Evolutionary conservation across 2,113 vertebrate genomes (phyloP), one percentile per base, ranked within the genome.

Genomic region (Burhinus bistriatus): DNA sequence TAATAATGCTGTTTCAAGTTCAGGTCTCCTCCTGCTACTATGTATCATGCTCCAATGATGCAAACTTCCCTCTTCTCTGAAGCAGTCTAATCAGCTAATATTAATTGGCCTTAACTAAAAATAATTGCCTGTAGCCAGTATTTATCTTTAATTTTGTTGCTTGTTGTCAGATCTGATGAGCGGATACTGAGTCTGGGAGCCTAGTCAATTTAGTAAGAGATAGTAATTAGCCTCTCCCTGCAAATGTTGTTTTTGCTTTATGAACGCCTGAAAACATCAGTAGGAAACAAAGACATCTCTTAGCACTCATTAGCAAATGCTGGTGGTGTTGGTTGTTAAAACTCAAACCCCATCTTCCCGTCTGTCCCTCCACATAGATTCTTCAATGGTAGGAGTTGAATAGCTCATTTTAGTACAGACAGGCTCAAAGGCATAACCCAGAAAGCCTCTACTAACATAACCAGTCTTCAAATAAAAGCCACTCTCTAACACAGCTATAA

Each of bases 151-250:
- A 87, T 96, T 94, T 82, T 78, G 44, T 18, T 93, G 45, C 57
- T 40, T 64, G 49, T 47, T 89, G 89, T 57, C 94, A 94, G 61
- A 93, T 85, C 87, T 83, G 57, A 95, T 57, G 78, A 83, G 34
- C 21, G 81, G 15, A 93, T 44, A 85, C 34, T 3, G 17, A 91
- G 44, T 68, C 66, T 96, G 87, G 57, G 49, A 95, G 68, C 66
- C 44, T 3, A 76, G 81, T 76, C 81, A 87, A 36, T 89, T 91
- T 34, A 82, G 52, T 87, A 71, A 57, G 57, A 96, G 81, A 87
- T 10, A 79, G 66, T 69, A 93, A 94, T 90, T 69, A 88, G 90
- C 61, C 91, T 93, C 87, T 93, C 95, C 87, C 82, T 80, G 70
- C 29, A 90, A 90, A 87, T 65, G 91, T 79, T 85, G 89, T 47